phyloP scores from a whole-genome alignment of 2,888 invertebrate genomes.

The Halocaridina rubra region DNA sequence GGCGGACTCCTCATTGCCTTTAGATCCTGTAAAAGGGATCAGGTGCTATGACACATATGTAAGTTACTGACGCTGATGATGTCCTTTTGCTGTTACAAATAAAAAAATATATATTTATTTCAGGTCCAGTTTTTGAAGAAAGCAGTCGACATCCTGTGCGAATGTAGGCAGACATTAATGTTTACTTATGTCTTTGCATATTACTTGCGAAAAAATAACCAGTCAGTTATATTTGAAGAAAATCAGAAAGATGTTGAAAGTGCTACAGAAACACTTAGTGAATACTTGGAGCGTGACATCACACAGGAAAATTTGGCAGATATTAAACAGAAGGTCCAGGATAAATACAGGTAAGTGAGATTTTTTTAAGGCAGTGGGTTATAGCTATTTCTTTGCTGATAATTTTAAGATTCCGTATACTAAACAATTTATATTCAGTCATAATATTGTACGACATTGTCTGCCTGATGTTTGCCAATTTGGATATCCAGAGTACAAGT shows the following conservation, averaged over 20 bases:
- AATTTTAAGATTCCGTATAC: too few species aligned
- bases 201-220: slow-evolving; percentile 97
- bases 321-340: slow-evolving; percentile 98
- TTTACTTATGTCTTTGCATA: slow-evolving; percentile 99
- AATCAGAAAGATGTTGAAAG: slow-evolving; percentile 98
- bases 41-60: background rate
- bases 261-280: slow-evolving; percentile 96
- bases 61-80: background rate
- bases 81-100: background rate
- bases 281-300: slow-evolving; percentile 97
- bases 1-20: too few species aligned
- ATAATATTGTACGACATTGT: too few species aligned
- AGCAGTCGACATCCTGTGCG: slow-evolving; percentile 95
- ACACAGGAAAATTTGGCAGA: slow-evolving; percentile 96
- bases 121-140: slow-evolving; percentile 97
- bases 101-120: slow-evolving; percentile 58
- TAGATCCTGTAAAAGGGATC: background rate
- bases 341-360: slow-evolving; percentile 87
- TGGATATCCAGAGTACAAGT: too few species aligned
- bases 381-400: too few species aligned
- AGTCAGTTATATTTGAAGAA: slow-evolving; percentile 97
- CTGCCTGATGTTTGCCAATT: too few species aligned
- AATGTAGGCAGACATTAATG: slow-evolving; percentile 97
- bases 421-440: too few species aligned
- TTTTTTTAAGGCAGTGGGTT: too few species aligned